These are phyloP conservation scores for silkworm (Bombyx mori) DNA, from an alignment of 1,140 invertebrate species.

Conservation along the genomic window ASM3026992v2 NC_085130.1:17713001-17713500, in stretches of 20 bases:
- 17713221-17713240: slow-evolving; percentile 54
- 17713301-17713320: slow-evolving; percentile 48
- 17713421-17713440: slow-evolving; percentile 25
- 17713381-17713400: slow-evolving; percentile 41
- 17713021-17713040: slow-evolving; percentile 35
- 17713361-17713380: slow-evolving; percentile 42
- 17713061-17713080: slow-evolving; percentile 30
- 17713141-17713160: slow-evolving; percentile 58
- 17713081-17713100: slow-evolving; percentile 41
- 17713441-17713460: slow-evolving; percentile 50
- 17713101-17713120: slow-evolving; percentile 41
- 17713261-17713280: slow-evolving; percentile 56
- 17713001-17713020: slow-evolving; percentile 63
- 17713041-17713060: slow-evolving; percentile 14
- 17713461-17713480: slow-evolving; percentile 36
- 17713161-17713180: slow-evolving; percentile 55
- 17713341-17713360: slow-evolving; percentile 28
- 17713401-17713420: slow-evolving; percentile 35
- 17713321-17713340: slow-evolving; percentile 29
- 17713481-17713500: slow-evolving; percentile 53
- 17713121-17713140: slow-evolving; percentile 52
- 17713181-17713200: slow-evolving; percentile 59
- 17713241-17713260: slow-evolving; percentile 53
- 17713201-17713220: slow-evolving; percentile 60
- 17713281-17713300: slow-evolving; percentile 55